Evolutionary conservation across 92 coral and sea anemone genomes (phyloP).

Genomic region (Umimayanthus chanpuru): DNA sequence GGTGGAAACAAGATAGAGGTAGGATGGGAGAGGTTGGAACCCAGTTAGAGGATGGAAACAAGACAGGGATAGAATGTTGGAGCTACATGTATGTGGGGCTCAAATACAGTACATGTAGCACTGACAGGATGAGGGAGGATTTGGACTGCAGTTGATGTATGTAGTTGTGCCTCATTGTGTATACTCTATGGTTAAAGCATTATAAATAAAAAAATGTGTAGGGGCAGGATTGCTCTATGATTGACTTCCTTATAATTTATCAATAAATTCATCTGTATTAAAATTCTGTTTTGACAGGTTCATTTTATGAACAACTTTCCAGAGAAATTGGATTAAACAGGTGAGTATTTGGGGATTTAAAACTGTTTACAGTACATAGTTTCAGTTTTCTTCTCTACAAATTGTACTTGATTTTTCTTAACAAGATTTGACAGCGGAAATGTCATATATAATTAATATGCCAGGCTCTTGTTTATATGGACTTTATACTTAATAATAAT

Average conservation of each 20-base stretch:
- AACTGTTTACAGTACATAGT: background rate
- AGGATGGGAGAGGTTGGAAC: background rate
- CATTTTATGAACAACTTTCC: conserved; percentile 80
- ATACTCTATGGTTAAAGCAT: too few species aligned
- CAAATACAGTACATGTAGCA: too few species aligned
- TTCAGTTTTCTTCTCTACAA: background rate
- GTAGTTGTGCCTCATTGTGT: too few species aligned
- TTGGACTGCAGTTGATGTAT: background rate
- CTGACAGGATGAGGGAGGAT: background rate
- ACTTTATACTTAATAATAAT: too few species aligned
- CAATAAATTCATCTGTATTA: background rate
- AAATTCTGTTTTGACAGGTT: conserved; percentile 57
- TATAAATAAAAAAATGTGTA: too few species aligned
- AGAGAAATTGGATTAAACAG: conserved; percentile 93
- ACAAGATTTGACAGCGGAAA: too few species aligned
- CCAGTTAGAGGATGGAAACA: too few species aligned
- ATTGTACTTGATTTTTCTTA: too few species aligned
- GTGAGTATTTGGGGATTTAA: conserved; percentile 34
- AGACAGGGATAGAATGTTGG: too few species aligned
- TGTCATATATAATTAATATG: too few species aligned
- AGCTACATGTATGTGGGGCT: background rate
- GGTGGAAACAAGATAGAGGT: background rate
- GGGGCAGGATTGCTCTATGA: background rate
- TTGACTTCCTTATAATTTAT: background rate
- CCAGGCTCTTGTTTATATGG: too few species aligned